These are phyloP conservation scores for Holotrichia oblita DNA, from an alignment of 1,140 invertebrate species.

Conservation along the genomic window DNA sequence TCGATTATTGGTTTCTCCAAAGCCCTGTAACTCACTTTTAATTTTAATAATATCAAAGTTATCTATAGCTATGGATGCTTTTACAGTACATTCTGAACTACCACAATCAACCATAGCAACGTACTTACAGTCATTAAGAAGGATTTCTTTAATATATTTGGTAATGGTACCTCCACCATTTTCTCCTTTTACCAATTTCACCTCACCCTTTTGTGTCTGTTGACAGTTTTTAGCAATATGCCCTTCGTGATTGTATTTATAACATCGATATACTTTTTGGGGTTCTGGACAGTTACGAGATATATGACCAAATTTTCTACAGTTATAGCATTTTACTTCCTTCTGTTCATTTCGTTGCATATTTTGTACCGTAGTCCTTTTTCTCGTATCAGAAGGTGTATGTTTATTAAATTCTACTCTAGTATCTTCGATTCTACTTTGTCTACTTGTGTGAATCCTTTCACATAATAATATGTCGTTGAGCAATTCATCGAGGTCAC, in stretches of 20 bases:
- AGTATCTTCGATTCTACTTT: neutral
- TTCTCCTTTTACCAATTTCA: neutral
- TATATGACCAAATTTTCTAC: slow-evolving; percentile 30
- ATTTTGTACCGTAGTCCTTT: neutral
- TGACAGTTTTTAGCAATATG: neutral
- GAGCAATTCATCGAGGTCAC: neutral
- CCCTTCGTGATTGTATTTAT: neutral
- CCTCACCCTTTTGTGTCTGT: neutral
- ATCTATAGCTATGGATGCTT: neutral
- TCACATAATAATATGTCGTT: neutral
- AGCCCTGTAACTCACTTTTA: neutral
- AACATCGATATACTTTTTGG: neutral
- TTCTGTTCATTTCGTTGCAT: neutral
- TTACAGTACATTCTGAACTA: slow-evolving; percentile 2
- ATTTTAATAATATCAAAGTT: neutral
- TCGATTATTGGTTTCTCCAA: neutral
- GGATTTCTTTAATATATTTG: neutral
- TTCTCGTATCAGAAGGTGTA: neutral
- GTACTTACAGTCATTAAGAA: neutral
- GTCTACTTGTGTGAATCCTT: neutral
- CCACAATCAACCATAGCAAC: neutral
- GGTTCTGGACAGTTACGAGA: slow-evolving; percentile 19
- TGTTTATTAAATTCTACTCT: neutral
- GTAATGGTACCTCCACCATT: neutral
- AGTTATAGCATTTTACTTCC: neutral